A percentile compares a stretch with the other conserved stretches of the same genome.
Evolutionary conservation across 2,797 vertebrate genomes (phyloP).

Genomic region (Ptychadena robeensis): DNA sequence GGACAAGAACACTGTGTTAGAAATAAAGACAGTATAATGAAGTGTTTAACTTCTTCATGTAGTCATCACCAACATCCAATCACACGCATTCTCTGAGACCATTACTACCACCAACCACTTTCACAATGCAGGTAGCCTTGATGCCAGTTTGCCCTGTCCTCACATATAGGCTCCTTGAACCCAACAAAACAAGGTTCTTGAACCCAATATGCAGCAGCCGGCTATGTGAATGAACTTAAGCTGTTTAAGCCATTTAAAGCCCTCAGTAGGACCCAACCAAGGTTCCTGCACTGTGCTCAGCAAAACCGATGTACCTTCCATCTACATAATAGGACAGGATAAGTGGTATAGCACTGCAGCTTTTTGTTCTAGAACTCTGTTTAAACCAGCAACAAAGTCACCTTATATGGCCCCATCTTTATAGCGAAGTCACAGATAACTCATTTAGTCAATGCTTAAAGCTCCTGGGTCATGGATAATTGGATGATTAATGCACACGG

Average conservation of each 20-base stretch:
- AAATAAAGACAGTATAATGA: not conserved
- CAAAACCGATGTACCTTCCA: not conserved
- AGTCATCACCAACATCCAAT: not conserved
- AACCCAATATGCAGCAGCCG: not conserved
- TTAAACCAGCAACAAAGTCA: not conserved
- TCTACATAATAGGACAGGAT: not conserved
- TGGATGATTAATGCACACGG: too few species aligned
- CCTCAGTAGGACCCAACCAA: too few species aligned
- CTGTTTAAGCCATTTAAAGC: not conserved
- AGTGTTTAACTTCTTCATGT: not conserved
- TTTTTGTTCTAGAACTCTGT: not conserved
- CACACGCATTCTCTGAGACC: too few species aligned
- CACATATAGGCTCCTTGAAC: too few species aligned
- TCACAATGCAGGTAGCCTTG: too few species aligned
- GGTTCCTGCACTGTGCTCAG: too few species aligned
- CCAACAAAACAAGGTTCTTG: too few species aligned
- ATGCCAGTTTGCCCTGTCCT: too few species aligned
- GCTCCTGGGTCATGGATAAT: not conserved
- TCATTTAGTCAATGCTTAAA: not conserved
- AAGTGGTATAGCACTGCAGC: not conserved
- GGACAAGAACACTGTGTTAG: conserved; percentile 33
- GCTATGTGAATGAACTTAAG: not conserved
- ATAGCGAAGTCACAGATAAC: not conserved
- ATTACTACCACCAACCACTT: too few species aligned
- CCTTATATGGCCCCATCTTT: not conserved